Evolutionary conservation across 2,113 vertebrate genomes (phyloP).

Genomic region (Microcebus lehilahytsara): DNA sequence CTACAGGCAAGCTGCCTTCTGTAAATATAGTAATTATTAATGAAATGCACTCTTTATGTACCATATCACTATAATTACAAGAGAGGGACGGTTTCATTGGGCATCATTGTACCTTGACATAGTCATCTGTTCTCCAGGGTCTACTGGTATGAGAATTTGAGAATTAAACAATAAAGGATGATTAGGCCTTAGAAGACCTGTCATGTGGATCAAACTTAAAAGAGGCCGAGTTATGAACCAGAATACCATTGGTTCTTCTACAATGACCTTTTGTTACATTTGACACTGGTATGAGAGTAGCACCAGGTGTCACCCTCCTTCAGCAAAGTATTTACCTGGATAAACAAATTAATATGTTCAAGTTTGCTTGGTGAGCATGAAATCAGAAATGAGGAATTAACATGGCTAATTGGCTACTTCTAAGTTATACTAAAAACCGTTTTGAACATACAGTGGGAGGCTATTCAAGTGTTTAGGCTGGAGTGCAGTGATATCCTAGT

Average conservation of each 20-base stretch:
- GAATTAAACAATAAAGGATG: constrained; percentile 46
- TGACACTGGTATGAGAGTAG: constrained; percentile 45
- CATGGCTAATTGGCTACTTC: constrained; percentile 59
- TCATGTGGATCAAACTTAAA: constrained; percentile 73
- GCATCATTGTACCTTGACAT: constrained; percentile 69
- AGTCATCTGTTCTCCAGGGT: constrained; percentile 67
- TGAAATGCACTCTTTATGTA: constrained; percentile 72
- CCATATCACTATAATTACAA: constrained; percentile 69
- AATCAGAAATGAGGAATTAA: constrained; percentile 62
- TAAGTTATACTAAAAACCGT: constrained; percentile 36
- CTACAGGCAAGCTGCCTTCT: constrained; percentile 74
- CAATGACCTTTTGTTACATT: constrained; percentile 55
- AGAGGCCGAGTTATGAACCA: constrained; percentile 65
- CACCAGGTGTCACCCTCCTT: constrained; percentile 50
- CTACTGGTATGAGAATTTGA: constrained; percentile 61
- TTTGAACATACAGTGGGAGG: background rate
- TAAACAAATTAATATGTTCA: constrained; percentile 47
- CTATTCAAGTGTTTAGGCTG: constrained; percentile 33
- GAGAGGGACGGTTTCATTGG: constrained; percentile 64
- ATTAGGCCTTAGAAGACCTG: constrained; percentile 64
- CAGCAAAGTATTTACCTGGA: constrained; percentile 36
- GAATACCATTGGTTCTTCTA: constrained; percentile 37
- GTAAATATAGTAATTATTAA: constrained; percentile 72
- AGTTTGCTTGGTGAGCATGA: constrained; percentile 60
- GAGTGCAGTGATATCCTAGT: constrained; percentile 23